Base-by-base conservation (phyloP, 2,888 invertebrate species). In the Exocentrus adspersus region DNA sequence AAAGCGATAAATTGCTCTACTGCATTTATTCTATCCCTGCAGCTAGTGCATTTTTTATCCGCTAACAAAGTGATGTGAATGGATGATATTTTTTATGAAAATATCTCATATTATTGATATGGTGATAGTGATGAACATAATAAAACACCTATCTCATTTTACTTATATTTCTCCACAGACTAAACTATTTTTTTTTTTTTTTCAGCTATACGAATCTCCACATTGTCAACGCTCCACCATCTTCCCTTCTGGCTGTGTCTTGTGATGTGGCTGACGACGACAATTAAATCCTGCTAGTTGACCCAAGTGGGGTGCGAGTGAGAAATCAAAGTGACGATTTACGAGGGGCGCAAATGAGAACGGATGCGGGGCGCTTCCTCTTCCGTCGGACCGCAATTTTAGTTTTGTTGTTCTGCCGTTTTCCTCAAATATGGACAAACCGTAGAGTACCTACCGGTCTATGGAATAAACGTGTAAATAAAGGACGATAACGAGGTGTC, bases 161-260 rank as follows among this genome's bases (percentile, higher is more conserved):
- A n/a, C n/a, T n/a, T n/a, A n/a, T n/a, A n/a, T n/a, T n/a, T n/a
- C n/a, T n/a, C n/a, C n/a, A n/a, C n/a, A n/a, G n/a, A n/a, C n/a
- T n/a, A n/a, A n/a, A n/a, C n/a, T n/a, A n/a, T n/a, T 24, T 7
- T 5, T 5, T 32, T 51, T 65, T 57, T 52, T 19, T 66, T 65
- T 62, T n/a, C 70, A 70, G 70, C 68, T 64, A 59, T 20, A 19
- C 53, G 51, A 46, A 14, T 28, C 32, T 54, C 59, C 32, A 48
- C 62, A 10, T 52, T 64, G 42, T 59, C 68, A 24, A 41, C 42
- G 42, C 42, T 50, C 45, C 64, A 65, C 43, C 59, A 64, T 41
- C 32, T 60, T 52, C 45, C 42, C 54, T 28, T 52, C 52, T 42
- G 19, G 30, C 46, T 57, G 30, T 57, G 46, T 48, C 17, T 68